Evolutionary conservation across 2,797 vertebrate species (phyloP), one percentile per base, ranked within the genome.

Genomic region (Gymnoscopelus microlampas): DNA sequence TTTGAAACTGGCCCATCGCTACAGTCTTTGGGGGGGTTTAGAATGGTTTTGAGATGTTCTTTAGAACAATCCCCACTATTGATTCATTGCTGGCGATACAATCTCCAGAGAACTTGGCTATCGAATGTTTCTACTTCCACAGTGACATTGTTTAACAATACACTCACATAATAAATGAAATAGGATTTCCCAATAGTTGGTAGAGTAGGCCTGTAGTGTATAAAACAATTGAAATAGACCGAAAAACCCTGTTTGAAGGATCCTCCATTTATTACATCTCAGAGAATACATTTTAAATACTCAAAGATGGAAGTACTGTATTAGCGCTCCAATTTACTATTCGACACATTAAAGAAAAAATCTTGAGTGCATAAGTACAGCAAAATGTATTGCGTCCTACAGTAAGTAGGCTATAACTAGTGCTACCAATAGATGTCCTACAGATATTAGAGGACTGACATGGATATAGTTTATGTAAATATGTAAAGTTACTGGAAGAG

Each of bases 261-360:
- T 78, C 83, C 75, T 82, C 75, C 74, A 58, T 89, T 85, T 85
- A 89, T 88, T 88, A 91, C 88, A 92, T 81, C 57, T 85, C 87
- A 85, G 85, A 83, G 82, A 84, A 87, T 89, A 91, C 85, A 87
- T 85, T 88, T 82, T 83, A 90, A 92, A 91, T 92, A 90, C 77
- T 89, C 63, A 70, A 77, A 88, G 81, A 76, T 62, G 7, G 74
- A 87, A 88, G 84, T 84, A 87, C 84, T 61, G 39, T 83, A 82
- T 82, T 76, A 89, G 87, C 81, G 61, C 85, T 85, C 84, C 84
- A 79, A 83, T 71, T 32, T 81, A 90, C 83, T 73, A 83, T 79
- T 77, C 77, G 82, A 86, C 80, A 88, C 84, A 74, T 81, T 19
- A 72, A 87, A 81, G 63, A 80, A 72, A 44, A 79, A 73, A 44